Evolutionary conservation across 2,888 invertebrate genomes (phyloP), one percentile per base, ranked within the genome.

Genomic region (Ephialtes manifestator): DNA sequence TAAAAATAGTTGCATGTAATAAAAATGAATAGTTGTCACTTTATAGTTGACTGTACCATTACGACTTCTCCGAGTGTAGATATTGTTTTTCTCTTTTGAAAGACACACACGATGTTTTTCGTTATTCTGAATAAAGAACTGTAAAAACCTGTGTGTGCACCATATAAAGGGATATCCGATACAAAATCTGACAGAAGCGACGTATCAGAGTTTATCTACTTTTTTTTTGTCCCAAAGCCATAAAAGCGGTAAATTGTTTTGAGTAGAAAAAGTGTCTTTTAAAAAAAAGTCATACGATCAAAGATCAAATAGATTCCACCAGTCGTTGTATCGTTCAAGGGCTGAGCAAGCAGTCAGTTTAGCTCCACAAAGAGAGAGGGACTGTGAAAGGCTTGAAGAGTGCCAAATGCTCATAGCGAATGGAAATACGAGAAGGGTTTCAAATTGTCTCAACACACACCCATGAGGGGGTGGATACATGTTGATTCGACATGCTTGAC

Each of bases 401-500:
- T 63, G n/a, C 15, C n/a, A n/a, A 63, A 18, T 35, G 60, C 35
- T 63, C 18, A 35, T n/a, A 10, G 35, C 39, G 8, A 60, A 71
- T 39, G 48, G 72, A 78, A 83, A 78, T 78, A 74, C 67, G 72
- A 67, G 76, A 58, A 20, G 43, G 31, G 18, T 39, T 67, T 53
- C 20, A 35, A 74, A 83, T 68, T 60, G 78, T 74, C 28, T 68
- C 60, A n/a, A n/a, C 5, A 46, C 72, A 55, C 7, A 39, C 46
- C 15, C 15, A 28, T 2, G 58, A 78, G 55, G 13, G 28, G 43
- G 31, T 11, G 13, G 65, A 18, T 58, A 39, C 48, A 78, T 28
- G 58, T 58, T 58, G 75, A 82, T 72, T 70, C 39, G 65, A 46
- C 51, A 60, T 67, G 78, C 84, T 82, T 67, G 79, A 82, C 79